Conservation (phyloP, 2,888 invertebrate species). For the Nebria brevicollis region DNA sequence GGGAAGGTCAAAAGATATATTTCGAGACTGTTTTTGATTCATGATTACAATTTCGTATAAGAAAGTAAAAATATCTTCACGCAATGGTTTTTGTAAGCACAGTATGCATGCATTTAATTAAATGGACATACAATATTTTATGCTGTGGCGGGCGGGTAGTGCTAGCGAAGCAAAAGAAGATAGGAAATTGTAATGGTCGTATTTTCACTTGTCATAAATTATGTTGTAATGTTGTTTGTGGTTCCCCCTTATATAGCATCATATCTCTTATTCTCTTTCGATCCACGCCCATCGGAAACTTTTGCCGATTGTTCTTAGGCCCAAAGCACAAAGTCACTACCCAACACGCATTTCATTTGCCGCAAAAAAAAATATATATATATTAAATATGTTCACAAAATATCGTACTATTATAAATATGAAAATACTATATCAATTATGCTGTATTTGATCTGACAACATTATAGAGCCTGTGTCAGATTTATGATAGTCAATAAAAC, state of each 20-base stretch:
- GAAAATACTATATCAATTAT: not conserved
- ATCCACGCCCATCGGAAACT: not conserved
- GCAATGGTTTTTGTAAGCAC: not conserved
- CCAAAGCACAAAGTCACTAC: not conserved
- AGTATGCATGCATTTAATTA: not conserved
- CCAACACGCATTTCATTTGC: no score
- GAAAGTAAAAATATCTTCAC: no score
- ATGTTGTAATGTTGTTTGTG: constrained; percentile 11
- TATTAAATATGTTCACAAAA: no score
- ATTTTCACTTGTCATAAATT: constrained; percentile 19
- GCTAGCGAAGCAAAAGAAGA: not conserved
- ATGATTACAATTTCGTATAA: no score
- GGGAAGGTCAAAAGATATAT: no score
- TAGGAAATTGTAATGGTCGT: not conserved
- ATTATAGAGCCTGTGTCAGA: not conserved
- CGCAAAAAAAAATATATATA: no score
- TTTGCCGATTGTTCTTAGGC: not conserved
- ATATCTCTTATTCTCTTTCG: not conserved
- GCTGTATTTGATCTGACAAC: not conserved
- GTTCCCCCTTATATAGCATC: not conserved
- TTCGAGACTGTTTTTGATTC: no score
- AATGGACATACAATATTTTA: not conserved
- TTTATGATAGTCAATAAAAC: not conserved
- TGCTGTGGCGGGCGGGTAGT: not conserved
- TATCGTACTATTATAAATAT: no score